Conservation (phyloP, 2,113 vertebrate species). For the Perca schrenkii region DNA sequence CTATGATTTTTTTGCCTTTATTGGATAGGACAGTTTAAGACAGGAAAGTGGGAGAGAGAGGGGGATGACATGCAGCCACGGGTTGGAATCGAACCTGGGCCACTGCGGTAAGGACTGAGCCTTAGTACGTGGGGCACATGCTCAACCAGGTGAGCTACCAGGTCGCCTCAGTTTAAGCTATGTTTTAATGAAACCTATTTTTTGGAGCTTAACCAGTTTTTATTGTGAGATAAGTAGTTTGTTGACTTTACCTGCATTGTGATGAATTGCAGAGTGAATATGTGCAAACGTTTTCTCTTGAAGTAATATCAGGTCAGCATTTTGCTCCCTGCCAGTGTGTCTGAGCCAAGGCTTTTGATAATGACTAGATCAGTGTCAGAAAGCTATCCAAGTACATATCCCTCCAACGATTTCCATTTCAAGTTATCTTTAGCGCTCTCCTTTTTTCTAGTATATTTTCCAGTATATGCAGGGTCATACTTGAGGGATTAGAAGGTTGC, state of each 20-base stretch:
- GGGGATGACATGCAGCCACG: too few species aligned
- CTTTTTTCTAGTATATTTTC: neutral
- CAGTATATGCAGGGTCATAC: neutral
- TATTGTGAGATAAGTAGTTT: neutral
- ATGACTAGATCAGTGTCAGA: conserved; percentile 31
- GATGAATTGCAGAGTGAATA: neutral
- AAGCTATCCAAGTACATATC: neutral
- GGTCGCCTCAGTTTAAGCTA: too few species aligned
- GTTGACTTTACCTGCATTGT: neutral
- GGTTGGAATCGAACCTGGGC: too few species aligned
- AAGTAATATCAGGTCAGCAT: neutral
- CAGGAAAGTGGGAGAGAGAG: too few species aligned
- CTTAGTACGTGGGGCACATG: too few species aligned
- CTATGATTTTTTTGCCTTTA: too few species aligned
- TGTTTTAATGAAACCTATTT: neutral
- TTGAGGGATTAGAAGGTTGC: neutral
- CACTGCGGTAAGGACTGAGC: too few species aligned
- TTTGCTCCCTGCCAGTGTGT: neutral
- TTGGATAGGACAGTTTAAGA: too few species aligned
- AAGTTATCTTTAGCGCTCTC: neutral
- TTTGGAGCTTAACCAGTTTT: neutral
- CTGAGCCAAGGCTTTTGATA: conserved; percentile 26
- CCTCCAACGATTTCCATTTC: conserved; percentile 16
- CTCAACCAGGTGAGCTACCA: too few species aligned
- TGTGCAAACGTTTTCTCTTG: neutral